phyloP scores from a whole-genome alignment of 2,888 invertebrate genomes.

The Diarsia mendica region DNA sequence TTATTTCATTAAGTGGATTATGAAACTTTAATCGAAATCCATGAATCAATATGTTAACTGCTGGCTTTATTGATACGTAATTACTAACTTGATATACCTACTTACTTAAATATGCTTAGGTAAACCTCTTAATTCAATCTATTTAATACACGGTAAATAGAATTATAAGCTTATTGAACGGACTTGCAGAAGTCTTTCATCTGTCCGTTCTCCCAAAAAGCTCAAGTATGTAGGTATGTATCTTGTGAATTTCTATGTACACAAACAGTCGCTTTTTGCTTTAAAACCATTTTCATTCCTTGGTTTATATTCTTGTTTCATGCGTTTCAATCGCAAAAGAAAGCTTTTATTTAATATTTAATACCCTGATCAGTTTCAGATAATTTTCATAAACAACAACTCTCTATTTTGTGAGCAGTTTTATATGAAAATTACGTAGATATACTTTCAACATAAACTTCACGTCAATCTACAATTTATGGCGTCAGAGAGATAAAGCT shows the following conservation, averaged over 20 bases:
- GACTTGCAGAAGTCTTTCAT: neutral
- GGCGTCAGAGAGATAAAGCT: neutral
- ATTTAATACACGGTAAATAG: constrained; percentile 7
- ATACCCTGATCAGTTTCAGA: neutral
- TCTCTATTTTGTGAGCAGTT: neutral
- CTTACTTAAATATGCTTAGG: constrained; percentile 20
- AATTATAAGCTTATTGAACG: constrained; percentile 3
- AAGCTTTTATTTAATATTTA: neutral
- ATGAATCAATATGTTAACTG: constrained; percentile 55
- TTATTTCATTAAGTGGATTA: constrained; percentile 52
- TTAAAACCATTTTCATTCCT: neutral
- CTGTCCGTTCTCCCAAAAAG: neutral
- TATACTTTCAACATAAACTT: neutral
- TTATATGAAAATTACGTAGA: neutral
- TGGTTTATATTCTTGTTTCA: neutral
- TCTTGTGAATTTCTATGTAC: neutral
- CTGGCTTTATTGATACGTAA: constrained; percentile 51
- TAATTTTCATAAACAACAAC: neutral
- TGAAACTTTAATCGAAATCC: constrained; percentile 49
- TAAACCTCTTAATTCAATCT: constrained; percentile 16
- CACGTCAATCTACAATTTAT: neutral
- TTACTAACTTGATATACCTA: constrained; percentile 27
- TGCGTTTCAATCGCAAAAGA: neutral
- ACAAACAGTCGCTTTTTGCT: neutral
- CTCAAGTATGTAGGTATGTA: neutral